Evolutionary conservation across 2,797 vertebrate species (phyloP).

Genomic region (Sebastolobus altivelis): DNA sequence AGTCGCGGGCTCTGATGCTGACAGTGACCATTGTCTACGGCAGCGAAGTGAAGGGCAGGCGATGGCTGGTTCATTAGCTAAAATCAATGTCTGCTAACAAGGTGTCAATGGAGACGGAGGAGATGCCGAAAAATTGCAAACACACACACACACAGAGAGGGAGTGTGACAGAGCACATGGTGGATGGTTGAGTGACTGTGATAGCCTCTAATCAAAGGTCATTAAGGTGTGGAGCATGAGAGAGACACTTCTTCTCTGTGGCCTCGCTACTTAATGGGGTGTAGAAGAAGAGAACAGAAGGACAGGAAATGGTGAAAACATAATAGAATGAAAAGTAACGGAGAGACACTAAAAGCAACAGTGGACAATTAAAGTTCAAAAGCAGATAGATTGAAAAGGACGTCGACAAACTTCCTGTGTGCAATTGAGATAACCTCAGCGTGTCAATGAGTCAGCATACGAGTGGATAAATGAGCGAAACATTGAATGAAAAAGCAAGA

Average conservation of each 20-base stretch:
- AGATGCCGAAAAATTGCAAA: slow-evolving; percentile 29
- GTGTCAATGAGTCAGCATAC: slow-evolving; percentile 35
- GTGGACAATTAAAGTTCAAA: slow-evolving; percentile 37
- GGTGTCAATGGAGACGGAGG: slow-evolving; percentile 44
- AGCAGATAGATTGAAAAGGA: slow-evolving; percentile 28
- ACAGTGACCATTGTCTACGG: slow-evolving; percentile 35
- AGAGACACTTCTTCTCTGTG: slow-evolving; percentile 62
- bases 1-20: slow-evolving; percentile 25
- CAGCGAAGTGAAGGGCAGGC: slow-evolving; percentile 57
- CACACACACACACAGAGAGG: slow-evolving; percentile 11
- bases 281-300: slow-evolving; percentile 54
- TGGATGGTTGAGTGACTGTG: slow-evolving; percentile 58
- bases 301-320: slow-evolving; percentile 18
- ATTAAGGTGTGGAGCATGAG: slow-evolving; percentile 61
- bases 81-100: slow-evolving; percentile 71
- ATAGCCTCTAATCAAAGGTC: slow-evolving; percentile 75
- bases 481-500: slow-evolving; percentile 34
- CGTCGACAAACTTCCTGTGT: slow-evolving; percentile 19
- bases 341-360: slow-evolving; percentile 19
- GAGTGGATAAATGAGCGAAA: slow-evolving; percentile 36
- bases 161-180: slow-evolving; percentile 17
- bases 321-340: slow-evolving; percentile 36
- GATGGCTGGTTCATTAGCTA: slow-evolving; percentile 66
- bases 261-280: slow-evolving; percentile 82
- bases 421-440: slow-evolving; percentile 32